phyloP scores from a whole-genome alignment of 2,888 invertebrate species.

The Lapara coniferarum region DNA sequence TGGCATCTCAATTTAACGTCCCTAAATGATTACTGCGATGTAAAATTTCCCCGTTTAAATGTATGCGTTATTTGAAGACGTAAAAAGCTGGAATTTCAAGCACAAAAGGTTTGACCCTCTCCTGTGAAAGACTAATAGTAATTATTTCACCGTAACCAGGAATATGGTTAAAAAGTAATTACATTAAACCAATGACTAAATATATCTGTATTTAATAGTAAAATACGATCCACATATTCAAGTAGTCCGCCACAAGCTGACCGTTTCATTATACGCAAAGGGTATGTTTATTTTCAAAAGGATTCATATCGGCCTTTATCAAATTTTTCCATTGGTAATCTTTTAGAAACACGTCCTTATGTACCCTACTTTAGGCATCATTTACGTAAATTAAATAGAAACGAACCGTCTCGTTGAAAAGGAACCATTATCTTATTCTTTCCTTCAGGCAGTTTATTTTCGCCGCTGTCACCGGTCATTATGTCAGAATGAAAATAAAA shows the following conservation, averaged over 20 bases:
- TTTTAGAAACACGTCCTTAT: conserved; percentile 41
- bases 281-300: conserved; percentile 17
- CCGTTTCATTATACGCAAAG: conserved; percentile 20
- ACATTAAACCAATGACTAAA: conserved; percentile 15
- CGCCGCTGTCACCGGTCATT: conserved; percentile 68
- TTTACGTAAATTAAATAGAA: conserved; percentile 65
- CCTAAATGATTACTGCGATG: not conserved
- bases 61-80: not conserved
- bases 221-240: conserved; percentile 1
- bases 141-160: not conserved
- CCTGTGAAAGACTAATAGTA: not conserved
- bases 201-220: conserved; percentile 3
- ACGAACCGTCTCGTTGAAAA: conserved; percentile 57
- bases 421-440: conserved; percentile 63
- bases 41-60: not conserved
- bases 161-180: conserved; percentile 3
- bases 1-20: not conserved
- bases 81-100: not conserved
- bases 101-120: not conserved
- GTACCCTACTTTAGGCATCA: conserved; percentile 49
- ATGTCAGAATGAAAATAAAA: conserved; percentile 60
- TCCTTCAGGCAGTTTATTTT: conserved; percentile 64
- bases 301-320: conserved; percentile 22
- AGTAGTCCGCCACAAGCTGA: conserved; percentile 5
- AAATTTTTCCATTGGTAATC: conserved; percentile 26